phyloP scores from a whole-genome alignment of 2,888 invertebrate genomes.

The Phania funesta region DNA sequence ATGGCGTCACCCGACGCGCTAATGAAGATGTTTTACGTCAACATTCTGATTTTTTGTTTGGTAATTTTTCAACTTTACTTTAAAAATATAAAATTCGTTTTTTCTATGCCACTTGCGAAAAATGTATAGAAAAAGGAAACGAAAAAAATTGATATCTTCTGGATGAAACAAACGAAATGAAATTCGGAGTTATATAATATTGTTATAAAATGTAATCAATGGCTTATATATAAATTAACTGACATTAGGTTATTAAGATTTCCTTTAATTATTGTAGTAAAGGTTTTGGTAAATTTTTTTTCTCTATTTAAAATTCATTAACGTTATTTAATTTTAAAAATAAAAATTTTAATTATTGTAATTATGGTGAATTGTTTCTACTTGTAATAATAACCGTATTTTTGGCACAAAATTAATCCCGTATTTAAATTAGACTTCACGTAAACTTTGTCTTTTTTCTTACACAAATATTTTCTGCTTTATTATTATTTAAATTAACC shows the following conservation, averaged over 20 bases:
- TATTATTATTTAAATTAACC: slow-evolving; percentile 46
- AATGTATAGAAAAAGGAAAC: slow-evolving; percentile 25
- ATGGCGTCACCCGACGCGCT: slow-evolving; percentile 80
- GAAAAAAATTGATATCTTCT: slow-evolving; percentile 3
- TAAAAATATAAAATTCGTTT: slow-evolving; percentile 43
- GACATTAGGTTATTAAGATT: slow-evolving; percentile 12
- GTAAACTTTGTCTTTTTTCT: slow-evolving; percentile 22
- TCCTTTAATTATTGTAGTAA: slow-evolving; percentile 35
- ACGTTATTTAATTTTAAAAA: slow-evolving; percentile 18
- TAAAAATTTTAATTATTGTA: slow-evolving; percentile 14
- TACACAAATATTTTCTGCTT: slow-evolving; percentile 8
- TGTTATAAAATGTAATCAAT: slow-evolving; percentile 31
- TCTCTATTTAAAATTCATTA: slow-evolving; percentile 44
- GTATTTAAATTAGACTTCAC: slow-evolving; percentile 24
- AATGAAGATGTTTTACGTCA: slow-evolving; percentile 81
- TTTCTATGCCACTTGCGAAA: slow-evolving; percentile 34
- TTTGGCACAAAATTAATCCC: slow-evolving; percentile 36
- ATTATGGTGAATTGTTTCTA: slow-evolving; percentile 46
- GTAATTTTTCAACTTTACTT: slow-evolving; percentile 71
- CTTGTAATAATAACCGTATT: slow-evolving; percentile 53
- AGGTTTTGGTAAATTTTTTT: slow-evolving; percentile 41
- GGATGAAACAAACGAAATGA: slow-evolving; percentile 68
- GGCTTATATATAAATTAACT: slow-evolving; percentile 9
- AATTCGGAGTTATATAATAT: slow-evolving; percentile 75
- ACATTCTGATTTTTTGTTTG: slow-evolving; percentile 80